Conservation (phyloP, 2,888 invertebrate species). For the Dryococelus australis region DNA sequence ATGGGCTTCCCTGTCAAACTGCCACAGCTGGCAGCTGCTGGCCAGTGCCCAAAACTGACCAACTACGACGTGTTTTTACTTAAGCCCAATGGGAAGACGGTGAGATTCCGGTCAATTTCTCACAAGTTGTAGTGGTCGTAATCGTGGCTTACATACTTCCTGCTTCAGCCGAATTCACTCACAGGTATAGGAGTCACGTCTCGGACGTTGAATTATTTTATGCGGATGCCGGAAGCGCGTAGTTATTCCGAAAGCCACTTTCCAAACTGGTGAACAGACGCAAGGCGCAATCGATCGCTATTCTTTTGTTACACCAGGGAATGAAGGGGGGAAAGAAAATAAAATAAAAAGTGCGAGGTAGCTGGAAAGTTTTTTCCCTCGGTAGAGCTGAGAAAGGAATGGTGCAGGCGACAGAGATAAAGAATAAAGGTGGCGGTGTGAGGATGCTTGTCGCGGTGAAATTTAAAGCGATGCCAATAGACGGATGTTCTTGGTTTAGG, state of each 20-base stretch:
- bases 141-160: background rate
- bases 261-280: background rate
- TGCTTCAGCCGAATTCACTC: background rate
- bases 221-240: background rate
- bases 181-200: background rate
- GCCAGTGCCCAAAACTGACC: no score
- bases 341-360: background rate
- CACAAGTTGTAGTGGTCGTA: background rate
- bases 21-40: no score
- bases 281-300: background rate
- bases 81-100: no score
- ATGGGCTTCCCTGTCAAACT: no score
- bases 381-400: background rate
- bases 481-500: background rate
- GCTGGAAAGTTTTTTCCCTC: background rate
- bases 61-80: no score
- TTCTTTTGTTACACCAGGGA: background rate
- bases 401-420: slow-evolving; percentile 9
- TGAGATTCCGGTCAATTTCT: no score
- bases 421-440: background rate
- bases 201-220: background rate
- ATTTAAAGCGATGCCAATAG: slow-evolving; percentile 16
- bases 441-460: background rate
- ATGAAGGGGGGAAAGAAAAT: background rate
- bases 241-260: background rate